Base-by-base conservation (phyloP, 2,797 vertebrate species). In the Naso thynnoides region DNA sequence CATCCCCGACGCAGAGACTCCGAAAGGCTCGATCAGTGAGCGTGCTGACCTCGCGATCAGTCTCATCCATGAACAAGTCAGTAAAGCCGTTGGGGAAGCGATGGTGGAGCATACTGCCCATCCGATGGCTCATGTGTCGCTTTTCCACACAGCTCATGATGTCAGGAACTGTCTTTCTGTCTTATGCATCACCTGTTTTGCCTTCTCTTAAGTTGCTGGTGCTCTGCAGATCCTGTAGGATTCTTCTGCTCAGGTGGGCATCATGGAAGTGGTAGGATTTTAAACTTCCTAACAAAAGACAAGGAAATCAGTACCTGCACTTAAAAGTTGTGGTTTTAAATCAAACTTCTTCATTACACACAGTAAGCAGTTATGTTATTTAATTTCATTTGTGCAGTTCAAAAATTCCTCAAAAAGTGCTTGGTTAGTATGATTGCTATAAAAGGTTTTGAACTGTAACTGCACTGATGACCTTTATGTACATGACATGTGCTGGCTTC, bases 1-100 rank as follows among this genome's bases (percentile, higher is more conserved):
- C 97, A 52, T 99, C 98, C 53, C 97, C 97, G 63, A 99, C 88
- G 50, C 97, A 99, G 50, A 99, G 89, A 75, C 98, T 99, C 68
- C 96, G 95, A 81, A 99, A 99, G 18, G 98, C 97, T 18, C 98
- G 91, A 54, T 97, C 98, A 0, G 98, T 99, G 77, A 99, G 96
- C 61, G 85, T 98, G 95, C 97, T 97, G 54, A 99, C 98, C 81
- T 99, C 98, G 13, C 96, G 93, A 83, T 99, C 98, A 0, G 97
- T 91, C 2, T 99, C 98, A 5, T 99, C 97, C 95, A 98, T 95
- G 52, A 97, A 92, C 31, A 97, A 93, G 81, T 98, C 96, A 0
- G 95, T 95, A 14, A 97, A 95, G 65, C 95, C 95, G 3, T 97
- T 96, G 1, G 95, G 87, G 60, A 96, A 95, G 82, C 95, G 97